Percentiles rank a stretch among this genome's conserved stretches.
phyloP scores from a whole-genome alignment of 2,888 invertebrate species.

The Epistrophe grossulariae region DNA sequence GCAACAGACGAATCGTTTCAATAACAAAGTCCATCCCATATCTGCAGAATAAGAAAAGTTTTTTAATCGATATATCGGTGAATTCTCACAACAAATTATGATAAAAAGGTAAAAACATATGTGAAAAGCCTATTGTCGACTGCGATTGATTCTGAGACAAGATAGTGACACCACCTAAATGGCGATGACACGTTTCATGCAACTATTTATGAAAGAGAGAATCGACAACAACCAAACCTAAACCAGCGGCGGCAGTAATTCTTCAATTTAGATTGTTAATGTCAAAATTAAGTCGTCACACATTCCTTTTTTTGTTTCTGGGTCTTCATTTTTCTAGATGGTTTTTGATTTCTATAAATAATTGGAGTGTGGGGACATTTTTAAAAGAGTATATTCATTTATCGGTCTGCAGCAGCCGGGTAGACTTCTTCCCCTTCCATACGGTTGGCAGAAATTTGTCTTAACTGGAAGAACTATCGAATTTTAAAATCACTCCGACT shows the following conservation, averaged over 20 bases:
- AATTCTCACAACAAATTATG: slow-evolving; percentile 45
- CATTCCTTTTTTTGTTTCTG: slow-evolving; percentile 3
- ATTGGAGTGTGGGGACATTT: slow-evolving; percentile 50
- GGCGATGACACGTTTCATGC: slow-evolving; percentile 65
- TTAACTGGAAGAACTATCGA: background rate
- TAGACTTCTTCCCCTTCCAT: slow-evolving; percentile 28
- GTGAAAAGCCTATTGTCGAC: background rate
- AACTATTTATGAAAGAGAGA: slow-evolving; percentile 30
- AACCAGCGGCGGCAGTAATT: slow-evolving; percentile 42
- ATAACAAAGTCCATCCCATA: slow-evolving; percentile 42
- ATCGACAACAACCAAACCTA: slow-evolving; percentile 37
- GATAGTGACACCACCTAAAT: slow-evolving; percentile 46
- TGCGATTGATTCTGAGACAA: slow-evolving; percentile 38
- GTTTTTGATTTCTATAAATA: slow-evolving; percentile 64
- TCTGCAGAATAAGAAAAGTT: background rate
- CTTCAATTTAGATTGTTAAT: slow-evolving; percentile 66
- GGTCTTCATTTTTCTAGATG: slow-evolving; percentile 31
- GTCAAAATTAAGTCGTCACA: slow-evolving; percentile 37
- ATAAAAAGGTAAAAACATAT: slow-evolving; percentile 7
- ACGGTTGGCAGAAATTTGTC: slow-evolving; percentile 34
- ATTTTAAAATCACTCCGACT: slow-evolving; percentile 12
- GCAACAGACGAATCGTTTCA: background rate
- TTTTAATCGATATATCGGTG: slow-evolving; percentile 53
- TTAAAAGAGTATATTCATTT: slow-evolving; percentile 2
- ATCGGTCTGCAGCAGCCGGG: slow-evolving; percentile 43